These are phyloP conservation scores for Pteronura brasiliensis DNA, from an alignment of 2,113 vertebrate genomes.

Conservation along the genomic window DNA sequence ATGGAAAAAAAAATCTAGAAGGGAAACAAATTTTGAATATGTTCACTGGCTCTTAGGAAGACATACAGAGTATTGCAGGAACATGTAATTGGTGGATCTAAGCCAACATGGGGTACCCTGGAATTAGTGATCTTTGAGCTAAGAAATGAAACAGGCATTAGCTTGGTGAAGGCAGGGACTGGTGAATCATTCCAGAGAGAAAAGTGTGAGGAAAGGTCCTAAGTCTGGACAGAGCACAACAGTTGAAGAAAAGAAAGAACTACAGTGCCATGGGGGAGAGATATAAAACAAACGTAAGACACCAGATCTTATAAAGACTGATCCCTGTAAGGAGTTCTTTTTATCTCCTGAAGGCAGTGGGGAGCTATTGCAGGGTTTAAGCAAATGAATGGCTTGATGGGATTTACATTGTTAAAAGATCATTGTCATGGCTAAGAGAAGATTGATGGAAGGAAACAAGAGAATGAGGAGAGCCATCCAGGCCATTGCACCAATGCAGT, in stretches of 20 bases:
- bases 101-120: not conserved
- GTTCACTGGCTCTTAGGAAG: not conserved
- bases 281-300: not conserved
- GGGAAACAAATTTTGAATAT: not conserved
- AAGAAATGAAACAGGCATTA: not conserved
- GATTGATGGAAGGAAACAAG: not conserved
- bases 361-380: not conserved
- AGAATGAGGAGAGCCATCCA: not conserved
- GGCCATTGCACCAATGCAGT: not conserved
- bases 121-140: not conserved
- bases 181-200: not conserved
- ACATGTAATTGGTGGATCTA: not conserved
- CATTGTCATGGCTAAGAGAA: not conserved
- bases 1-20: not conserved
- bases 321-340: not conserved
- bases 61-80: not conserved
- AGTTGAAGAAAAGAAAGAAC: not conserved
- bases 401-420: not conserved
- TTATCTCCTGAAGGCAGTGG: not conserved
- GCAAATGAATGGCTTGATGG: not conserved
- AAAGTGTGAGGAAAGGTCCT: not conserved
- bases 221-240: not conserved
- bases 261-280: not conserved
- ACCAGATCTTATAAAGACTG: not conserved
- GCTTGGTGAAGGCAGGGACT: no score